Evolutionary conservation across 2,888 invertebrate species (phyloP).

Genomic region (Brachyptera risi): DNA sequence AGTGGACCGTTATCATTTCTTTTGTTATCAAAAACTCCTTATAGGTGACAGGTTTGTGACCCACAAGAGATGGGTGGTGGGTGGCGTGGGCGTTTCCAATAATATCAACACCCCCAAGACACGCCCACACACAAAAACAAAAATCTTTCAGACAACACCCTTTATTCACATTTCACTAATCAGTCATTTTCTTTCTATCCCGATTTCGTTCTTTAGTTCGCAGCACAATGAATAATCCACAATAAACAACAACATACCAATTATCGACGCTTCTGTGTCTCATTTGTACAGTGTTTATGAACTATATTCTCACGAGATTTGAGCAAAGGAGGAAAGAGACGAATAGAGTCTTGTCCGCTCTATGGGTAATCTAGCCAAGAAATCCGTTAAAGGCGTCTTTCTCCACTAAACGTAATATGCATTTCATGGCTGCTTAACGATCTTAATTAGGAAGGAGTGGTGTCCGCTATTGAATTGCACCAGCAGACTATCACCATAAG

Average conservation of each 20-base stretch:
- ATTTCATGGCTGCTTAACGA: constrained; percentile 46
- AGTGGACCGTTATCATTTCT: too few relatives aligned
- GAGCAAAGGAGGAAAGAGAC: not conserved
- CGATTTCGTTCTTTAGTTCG: too few relatives aligned
- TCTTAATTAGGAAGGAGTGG: constrained; percentile 43
- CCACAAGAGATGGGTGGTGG: not conserved
- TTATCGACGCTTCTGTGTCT: too few relatives aligned
- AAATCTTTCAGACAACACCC: too few relatives aligned
- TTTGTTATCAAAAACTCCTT: too few relatives aligned
- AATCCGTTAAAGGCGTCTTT: constrained; percentile 24
- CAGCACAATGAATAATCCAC: too few relatives aligned
- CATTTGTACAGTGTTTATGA: too few relatives aligned
- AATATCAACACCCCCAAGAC: not conserved
- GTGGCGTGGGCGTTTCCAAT: not conserved
- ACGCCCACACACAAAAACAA: constrained; percentile 8
- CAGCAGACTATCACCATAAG: not conserved
- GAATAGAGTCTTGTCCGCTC: not conserved
- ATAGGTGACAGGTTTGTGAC: constrained; percentile 2
- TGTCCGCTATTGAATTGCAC: constrained; percentile 25
- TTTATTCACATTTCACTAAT: too few relatives aligned
- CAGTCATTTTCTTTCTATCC: not conserved
- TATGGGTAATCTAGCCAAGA: constrained; percentile 4
- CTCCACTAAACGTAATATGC: constrained; percentile 43
- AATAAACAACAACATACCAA: too few relatives aligned
- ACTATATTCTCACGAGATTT: too few relatives aligned